Evolutionary conservation across 1,140 invertebrate species (phyloP), one percentile per base, ranked within the genome.

Genomic region (Microplitis mediator): DNA sequence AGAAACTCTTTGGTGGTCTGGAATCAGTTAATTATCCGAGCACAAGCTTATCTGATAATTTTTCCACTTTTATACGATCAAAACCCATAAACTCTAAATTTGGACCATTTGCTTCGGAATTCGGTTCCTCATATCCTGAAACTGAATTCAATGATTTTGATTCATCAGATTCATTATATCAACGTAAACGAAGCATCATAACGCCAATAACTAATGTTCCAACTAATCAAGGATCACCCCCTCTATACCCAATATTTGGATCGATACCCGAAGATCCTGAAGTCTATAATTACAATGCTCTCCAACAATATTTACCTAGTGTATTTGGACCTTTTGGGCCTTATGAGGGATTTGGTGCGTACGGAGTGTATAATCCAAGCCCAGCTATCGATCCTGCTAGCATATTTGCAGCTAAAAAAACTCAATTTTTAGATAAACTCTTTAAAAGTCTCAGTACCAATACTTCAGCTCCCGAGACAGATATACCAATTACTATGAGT

Each of bases 371-470:
- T 13, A 68, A 58, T 16, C 75, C 64, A 14, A 9, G 64, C 6
- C 81, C 84, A 23, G 69, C 80, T 34, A 65, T 83, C 0, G 84
- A 85, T 39, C 85, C 85, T 2, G 39, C 39, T 9, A 77, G 79
- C 0, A 78, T 80, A 73, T 82, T 82, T 6, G 79, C 80, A 3
- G 65, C 77, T 1, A 86, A 87, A 36, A 87, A 87, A 69, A 76
- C 81, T 1, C 65, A 77, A 5, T 85, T 87, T 36, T 68, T 86
- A 11, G 82, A 85, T 56, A 78, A 77, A 5, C 69, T 87, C 11
- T 87, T 87, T 60, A 85, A 81, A 23, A 86, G 74, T 74, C 68
- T 82, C 2, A 81, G 80, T 3, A 81, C 80, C 0, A 82, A 72
- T 32, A 80, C 78, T 32, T 67, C 79, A 45, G 3, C 78, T n/a